phyloP scores from a whole-genome alignment of 2,113 vertebrate species.

The Coturnix japonica region DNA sequence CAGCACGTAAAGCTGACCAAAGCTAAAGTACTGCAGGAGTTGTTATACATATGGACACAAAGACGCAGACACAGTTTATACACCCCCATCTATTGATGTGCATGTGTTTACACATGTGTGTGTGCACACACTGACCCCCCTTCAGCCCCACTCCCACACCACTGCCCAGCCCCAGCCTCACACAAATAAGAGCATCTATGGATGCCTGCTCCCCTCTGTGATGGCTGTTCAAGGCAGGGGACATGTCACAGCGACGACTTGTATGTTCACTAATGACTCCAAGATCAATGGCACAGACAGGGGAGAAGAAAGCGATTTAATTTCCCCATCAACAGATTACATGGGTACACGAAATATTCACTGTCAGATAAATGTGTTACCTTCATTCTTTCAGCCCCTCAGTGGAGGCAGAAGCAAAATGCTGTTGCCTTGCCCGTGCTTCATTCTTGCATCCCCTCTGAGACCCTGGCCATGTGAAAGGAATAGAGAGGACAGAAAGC shows the following conservation, averaged over 20 bases:
- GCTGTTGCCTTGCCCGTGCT: not conserved
- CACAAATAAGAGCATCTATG: not conserved
- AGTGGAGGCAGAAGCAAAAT: not conserved
- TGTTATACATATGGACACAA: fast-evolving
- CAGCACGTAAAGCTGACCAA: fast-evolving
- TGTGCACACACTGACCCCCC: fast-evolving
- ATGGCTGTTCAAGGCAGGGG: not conserved
- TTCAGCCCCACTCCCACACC: not conserved
- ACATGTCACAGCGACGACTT: not conserved
- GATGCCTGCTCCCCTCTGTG: fast-evolving
- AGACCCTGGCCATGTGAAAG: not conserved
- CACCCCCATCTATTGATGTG: fast-evolving
- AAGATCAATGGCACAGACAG: constrained; percentile 18
- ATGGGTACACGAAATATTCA: constrained; percentile 3
- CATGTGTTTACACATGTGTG: fast-evolving
- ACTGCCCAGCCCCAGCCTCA: not conserved
- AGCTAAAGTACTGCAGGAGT: not conserved
- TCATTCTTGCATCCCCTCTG: not conserved
- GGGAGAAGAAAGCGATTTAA: constrained; percentile 56
- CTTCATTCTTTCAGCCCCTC: not conserved
- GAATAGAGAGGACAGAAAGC: not conserved
- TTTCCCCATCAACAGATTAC: constrained; percentile 41
- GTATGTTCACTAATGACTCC: constrained; percentile 8
- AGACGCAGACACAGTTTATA: not conserved
- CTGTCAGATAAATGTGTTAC: not conserved